A percentile compares a stretch with the other conserved stretches of the same genome.
phyloP scores from a whole-genome alignment of 2,797 vertebrate genomes.

The Syndactyla subalaris region DNA sequence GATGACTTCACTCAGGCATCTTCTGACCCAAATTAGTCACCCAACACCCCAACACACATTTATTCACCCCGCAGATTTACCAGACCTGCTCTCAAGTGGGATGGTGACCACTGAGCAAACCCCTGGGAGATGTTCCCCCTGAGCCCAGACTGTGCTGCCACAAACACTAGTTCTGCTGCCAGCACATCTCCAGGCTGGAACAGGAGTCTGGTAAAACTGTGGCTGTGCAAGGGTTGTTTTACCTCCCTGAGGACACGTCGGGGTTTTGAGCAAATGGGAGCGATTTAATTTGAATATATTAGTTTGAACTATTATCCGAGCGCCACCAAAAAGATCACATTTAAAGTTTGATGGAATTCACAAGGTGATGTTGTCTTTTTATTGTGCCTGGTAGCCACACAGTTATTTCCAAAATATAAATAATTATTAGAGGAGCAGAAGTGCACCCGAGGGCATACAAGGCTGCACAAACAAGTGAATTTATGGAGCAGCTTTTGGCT shows the following conservation, averaged over 20 bases:
- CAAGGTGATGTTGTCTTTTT: constrained; percentile 41
- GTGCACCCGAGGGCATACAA: background rate
- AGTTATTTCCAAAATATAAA: constrained; percentile 42
- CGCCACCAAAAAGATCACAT: background rate
- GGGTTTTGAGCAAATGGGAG: background rate
- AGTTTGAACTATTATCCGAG: background rate
- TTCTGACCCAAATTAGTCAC: background rate
- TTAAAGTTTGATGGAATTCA: constrained; percentile 44
- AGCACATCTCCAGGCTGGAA: background rate
- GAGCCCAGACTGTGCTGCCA: background rate
- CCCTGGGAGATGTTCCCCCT: background rate
- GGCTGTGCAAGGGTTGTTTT: background rate
- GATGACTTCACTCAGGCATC: background rate
- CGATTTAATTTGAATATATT: background rate
- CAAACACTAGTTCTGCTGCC: background rate
- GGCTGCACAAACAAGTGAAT: constrained; percentile 46
- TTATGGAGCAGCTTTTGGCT: constrained; percentile 26
- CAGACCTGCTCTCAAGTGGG: fast-evolving
- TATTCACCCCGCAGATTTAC: background rate
- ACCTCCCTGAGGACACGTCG: background rate
- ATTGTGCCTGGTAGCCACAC: background rate
- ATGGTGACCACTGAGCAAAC: background rate
- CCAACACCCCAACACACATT: background rate
- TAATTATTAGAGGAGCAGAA: constrained; percentile 47
- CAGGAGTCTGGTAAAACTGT: background rate